These are phyloP conservation scores for Borostomias antarcticus DNA, from an alignment of 2,797 vertebrate genomes.

Conservation along the genomic window DNA sequence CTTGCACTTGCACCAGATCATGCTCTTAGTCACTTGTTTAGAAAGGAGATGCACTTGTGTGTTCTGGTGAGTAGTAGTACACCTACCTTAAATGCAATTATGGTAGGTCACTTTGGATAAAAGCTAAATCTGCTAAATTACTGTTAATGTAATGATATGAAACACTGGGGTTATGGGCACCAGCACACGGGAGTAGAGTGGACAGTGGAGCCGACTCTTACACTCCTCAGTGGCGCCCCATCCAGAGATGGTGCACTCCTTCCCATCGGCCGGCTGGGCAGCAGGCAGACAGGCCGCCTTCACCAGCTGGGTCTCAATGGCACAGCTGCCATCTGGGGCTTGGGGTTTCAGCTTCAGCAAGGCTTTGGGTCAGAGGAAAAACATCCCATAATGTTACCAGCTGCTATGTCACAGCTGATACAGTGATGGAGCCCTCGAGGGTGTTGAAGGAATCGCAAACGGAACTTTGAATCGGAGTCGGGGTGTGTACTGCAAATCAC, in stretches of 20 bases:
- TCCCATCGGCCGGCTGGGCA: constrained; percentile 71
- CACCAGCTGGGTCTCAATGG: constrained; percentile 86
- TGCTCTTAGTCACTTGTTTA: too few relatives aligned
- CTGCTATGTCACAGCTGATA: not conserved
- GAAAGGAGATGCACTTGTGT: too few relatives aligned
- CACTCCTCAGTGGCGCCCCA: constrained; percentile 87
- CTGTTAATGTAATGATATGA: too few relatives aligned
- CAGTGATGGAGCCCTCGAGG: not conserved
- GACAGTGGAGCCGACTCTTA: constrained; percentile 49
- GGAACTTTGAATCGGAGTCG: not conserved
- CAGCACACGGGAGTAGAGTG: not conserved
- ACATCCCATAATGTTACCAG: not conserved
- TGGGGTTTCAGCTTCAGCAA: constrained; percentile 82
- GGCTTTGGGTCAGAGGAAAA: constrained; percentile 64
- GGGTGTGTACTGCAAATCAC: too few relatives aligned
- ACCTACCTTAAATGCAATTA: too few relatives aligned
- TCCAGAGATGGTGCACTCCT: constrained; percentile 88
- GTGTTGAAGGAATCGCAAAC: not conserved
- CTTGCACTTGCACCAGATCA: too few relatives aligned
- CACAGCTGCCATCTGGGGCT: constrained; percentile 78
- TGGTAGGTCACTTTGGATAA: too few relatives aligned
- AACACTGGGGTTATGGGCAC: not conserved
- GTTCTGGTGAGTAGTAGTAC: too few relatives aligned
- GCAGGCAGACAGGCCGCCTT: constrained; percentile 85
- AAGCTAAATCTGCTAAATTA: too few relatives aligned